Conservation (phyloP, 2,888 invertebrate species). For the Parnassius apollo region DNA sequence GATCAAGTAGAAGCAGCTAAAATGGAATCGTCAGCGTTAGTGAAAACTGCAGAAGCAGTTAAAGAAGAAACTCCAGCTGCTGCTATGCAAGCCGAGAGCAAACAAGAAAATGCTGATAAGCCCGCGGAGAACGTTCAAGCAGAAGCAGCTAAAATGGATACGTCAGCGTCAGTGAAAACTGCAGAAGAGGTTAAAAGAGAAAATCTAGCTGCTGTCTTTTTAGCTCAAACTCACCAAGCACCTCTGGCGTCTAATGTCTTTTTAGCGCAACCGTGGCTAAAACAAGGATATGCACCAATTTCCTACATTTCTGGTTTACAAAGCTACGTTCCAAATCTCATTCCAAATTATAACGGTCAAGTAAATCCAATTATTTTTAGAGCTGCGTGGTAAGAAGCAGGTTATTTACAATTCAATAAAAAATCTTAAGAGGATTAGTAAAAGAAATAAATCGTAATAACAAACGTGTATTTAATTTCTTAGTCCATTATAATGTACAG, state of each 20-base stretch:
- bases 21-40: slow-evolving; percentile 30
- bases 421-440: background rate
- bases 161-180: slow-evolving; percentile 20
- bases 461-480: slow-evolving; percentile 15
- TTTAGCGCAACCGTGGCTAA: slow-evolving; percentile 18
- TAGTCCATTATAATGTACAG: background rate
- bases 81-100: too few species aligned
- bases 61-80: slow-evolving; percentile 5
- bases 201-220: background rate
- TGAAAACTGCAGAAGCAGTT: slow-evolving; percentile 11
- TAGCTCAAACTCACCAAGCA: slow-evolving; percentile 14
- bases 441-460: slow-evolving; percentile 14
- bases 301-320: slow-evolving; percentile 16
- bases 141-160: slow-evolving; percentile 36
- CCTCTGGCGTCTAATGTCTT: background rate
- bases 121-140: slow-evolving; percentile 33
- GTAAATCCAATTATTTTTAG: slow-evolving; percentile 8
- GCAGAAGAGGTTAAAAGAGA: slow-evolving; percentile 12
- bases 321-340: slow-evolving; percentile 1
- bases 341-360: slow-evolving; percentile 12
- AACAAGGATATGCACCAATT: slow-evolving; percentile 15
- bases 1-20: slow-evolving; percentile 36
- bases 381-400: slow-evolving; percentile 15
- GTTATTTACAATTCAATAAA: slow-evolving; percentile 6
- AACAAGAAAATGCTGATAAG: slow-evolving; percentile 28